Conservation (phyloP, 2,113 vertebrate genomes). For the Rattus rattus region DNA sequence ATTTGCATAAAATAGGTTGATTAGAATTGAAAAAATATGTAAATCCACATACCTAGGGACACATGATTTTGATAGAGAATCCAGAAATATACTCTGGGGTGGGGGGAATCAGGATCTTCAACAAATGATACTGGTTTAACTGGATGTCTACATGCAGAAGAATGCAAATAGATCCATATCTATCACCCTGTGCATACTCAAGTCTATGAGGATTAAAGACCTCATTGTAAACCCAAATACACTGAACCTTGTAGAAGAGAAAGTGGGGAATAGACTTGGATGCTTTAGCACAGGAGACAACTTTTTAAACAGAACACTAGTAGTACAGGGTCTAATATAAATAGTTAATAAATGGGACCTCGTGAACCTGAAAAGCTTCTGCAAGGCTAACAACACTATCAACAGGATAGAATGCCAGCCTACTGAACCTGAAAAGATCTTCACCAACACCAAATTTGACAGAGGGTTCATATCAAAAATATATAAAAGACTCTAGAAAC, state of each 20-base stretch:
- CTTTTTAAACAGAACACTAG: background rate
- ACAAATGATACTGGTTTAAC: background rate
- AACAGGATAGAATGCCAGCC: background rate
- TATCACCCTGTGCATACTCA: background rate
- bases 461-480: background rate
- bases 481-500: background rate
- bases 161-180: background rate
- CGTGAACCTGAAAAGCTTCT: background rate
- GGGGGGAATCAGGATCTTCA: background rate
- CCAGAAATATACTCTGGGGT: background rate
- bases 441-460: background rate
- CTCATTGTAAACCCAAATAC: background rate
- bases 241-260: background rate
- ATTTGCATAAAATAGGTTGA: background rate
- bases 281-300: background rate
- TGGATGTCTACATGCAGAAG: background rate
- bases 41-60: background rate
- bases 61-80: background rate
- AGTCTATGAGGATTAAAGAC: background rate
- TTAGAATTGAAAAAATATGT: background rate
- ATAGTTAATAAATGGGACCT: background rate
- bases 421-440: background rate
- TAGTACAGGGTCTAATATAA: background rate
- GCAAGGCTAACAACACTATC: background rate
- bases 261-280: background rate